phyloP scores from a whole-genome alignment of 1,140 invertebrate species.

The Zaprionus africanus region DNA sequence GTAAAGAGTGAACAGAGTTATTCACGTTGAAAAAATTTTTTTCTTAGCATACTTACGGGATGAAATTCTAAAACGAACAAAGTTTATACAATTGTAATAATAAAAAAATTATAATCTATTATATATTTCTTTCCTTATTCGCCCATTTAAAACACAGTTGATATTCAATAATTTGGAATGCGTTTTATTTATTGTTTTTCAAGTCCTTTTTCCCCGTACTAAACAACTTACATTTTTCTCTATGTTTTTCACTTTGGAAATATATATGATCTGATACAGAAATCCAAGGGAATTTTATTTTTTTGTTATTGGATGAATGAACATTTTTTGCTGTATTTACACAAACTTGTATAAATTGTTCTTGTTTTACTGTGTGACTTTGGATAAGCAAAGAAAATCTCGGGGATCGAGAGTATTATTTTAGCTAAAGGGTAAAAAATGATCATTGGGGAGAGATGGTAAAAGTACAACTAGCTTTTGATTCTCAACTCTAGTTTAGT shows the following conservation, averaged over 20 bases:
- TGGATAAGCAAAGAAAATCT: slow-evolving; percentile 46
- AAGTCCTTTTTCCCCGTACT: slow-evolving; percentile 56
- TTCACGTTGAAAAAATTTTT: too few relatives aligned
- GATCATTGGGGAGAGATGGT: slow-evolving; percentile 28
- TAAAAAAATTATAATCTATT: too few relatives aligned
- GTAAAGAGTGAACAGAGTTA: too few relatives aligned
- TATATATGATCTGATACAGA: slow-evolving; percentile 30
- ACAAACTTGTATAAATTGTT: slow-evolving; percentile 58
- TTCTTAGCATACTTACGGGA: too few relatives aligned
- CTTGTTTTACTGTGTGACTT: neutral
- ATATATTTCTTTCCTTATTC: neutral
- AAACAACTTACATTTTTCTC: slow-evolving; percentile 51
- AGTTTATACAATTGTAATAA: too few relatives aligned
- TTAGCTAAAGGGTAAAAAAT: slow-evolving; percentile 51
- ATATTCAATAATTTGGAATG: slow-evolving; percentile 50
- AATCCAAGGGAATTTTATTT: slow-evolving; percentile 27
- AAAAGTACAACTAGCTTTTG: slow-evolving; percentile 40
- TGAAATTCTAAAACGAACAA: too few relatives aligned
- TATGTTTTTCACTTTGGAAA: slow-evolving; percentile 29
- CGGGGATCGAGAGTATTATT: slow-evolving; percentile 46
- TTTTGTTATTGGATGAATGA: slow-evolving; percentile 13
- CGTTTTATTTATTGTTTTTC: slow-evolving; percentile 61
- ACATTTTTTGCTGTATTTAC: slow-evolving; percentile 45
- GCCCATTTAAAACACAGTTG: neutral
- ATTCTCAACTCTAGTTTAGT: slow-evolving; percentile 50